These are phyloP conservation scores for Nothobranchius kuhntae DNA, from an alignment of 2,113 vertebrate species.

Conservation along the genomic window DNA sequence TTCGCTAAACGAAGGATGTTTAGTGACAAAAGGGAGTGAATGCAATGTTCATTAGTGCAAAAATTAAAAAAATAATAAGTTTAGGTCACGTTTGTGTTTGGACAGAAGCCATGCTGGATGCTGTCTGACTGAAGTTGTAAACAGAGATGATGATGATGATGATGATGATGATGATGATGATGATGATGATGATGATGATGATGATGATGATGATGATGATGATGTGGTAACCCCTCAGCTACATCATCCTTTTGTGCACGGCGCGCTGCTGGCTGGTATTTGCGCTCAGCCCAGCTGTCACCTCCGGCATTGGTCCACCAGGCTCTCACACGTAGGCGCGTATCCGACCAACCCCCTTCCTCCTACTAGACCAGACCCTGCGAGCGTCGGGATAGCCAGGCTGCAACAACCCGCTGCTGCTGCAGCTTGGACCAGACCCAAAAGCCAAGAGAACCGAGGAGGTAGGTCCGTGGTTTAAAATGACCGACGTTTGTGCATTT, in stretches of 20 bases:
- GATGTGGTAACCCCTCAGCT: conserved; percentile 65
- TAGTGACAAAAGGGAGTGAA: no score
- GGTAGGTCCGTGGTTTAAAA: conserved; percentile 14
- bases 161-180: conserved; percentile 22
- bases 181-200: neutral
- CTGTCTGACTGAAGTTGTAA: neutral
- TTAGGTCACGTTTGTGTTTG: neutral
- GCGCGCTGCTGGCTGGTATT: conserved; percentile 41
- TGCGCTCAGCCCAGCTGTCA: conserved; percentile 68
- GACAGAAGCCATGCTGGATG: neutral
- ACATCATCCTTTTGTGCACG: conserved; percentile 58
- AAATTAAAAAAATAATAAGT: no score
- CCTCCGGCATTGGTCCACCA: conserved; percentile 66
- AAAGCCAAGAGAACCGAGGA: neutral
- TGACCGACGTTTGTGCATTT: no score
- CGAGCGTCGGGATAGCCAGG: conserved; percentile 47
- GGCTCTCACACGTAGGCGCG: conserved; percentile 67
- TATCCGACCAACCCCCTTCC: conserved; percentile 53
- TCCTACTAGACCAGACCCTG: conserved; percentile 53
- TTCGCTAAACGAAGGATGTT: neutral
- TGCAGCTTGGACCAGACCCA: conserved; percentile 16
- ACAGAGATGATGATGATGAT: neutral
- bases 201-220: conserved; percentile 18
- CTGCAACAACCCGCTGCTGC: conserved; percentile 38
- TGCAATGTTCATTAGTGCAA: no score